Conservation (phyloP, 2,113 vertebrate genomes). For the Carettochelys insculpta region DNA sequence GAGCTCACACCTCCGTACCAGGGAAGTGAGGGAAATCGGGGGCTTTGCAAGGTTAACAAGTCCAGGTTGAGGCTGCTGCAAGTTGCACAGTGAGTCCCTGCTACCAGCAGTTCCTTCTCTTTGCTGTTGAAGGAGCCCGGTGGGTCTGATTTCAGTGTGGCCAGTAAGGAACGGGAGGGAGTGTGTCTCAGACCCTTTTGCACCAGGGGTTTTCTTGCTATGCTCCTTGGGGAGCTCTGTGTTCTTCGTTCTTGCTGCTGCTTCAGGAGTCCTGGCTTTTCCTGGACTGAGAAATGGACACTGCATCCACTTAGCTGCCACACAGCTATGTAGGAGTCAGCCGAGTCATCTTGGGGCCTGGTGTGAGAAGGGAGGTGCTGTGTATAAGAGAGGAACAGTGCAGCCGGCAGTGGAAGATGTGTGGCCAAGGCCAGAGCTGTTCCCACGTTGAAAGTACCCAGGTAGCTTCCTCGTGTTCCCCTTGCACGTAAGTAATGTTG, state of each 20-base stretch:
- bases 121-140: not conserved
- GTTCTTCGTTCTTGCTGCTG: not conserved
- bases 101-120: not conserved
- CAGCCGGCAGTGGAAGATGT: not conserved
- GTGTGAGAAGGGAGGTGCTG: not conserved
- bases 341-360: not conserved
- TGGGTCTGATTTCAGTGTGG: not conserved
- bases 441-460: not conserved
- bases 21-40: not conserved
- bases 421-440: not conserved
- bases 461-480: not conserved
- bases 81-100: not conserved
- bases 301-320: not conserved
- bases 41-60: not conserved
- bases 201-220: not conserved
- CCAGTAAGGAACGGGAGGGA: not conserved
- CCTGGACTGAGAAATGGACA: not conserved
- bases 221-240: not conserved
- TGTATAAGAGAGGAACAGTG: not conserved
- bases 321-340: not conserved
- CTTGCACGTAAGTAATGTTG: not conserved
- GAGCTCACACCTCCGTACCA: accelerated
- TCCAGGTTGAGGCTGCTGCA: not conserved
- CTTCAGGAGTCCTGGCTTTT: not conserved
- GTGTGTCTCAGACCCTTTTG: not conserved